Conservation (phyloP, 2,113 vertebrate species). For the Nycticorax nycticorax region DNA sequence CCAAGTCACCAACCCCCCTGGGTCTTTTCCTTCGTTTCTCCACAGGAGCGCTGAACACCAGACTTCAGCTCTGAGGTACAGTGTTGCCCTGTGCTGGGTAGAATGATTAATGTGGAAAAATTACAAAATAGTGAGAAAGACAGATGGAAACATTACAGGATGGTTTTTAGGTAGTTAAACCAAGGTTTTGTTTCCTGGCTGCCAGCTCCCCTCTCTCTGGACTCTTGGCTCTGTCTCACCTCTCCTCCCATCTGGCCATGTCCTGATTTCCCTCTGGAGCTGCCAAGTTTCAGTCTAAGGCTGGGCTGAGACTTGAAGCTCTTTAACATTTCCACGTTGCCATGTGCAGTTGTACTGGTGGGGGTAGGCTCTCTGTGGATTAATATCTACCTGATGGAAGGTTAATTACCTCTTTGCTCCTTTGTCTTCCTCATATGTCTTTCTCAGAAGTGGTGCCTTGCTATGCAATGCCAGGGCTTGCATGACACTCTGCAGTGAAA, state of each 20-base stretch:
- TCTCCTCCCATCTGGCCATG: not conserved
- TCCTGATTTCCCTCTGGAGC: not conserved
- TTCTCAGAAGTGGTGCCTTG: not conserved
- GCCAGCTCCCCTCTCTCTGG: not conserved
- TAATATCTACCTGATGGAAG: not conserved
- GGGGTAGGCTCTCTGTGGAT: not conserved
- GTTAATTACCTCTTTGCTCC: not conserved
- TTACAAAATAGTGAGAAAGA: not conserved
- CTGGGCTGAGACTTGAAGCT: not conserved
- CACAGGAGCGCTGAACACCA: not conserved
- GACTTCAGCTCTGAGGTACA: not conserved
- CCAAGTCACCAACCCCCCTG: not conserved
- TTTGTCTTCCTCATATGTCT: not conserved
- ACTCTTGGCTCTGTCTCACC: not conserved
- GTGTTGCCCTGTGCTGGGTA: not conserved
- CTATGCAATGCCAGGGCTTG: not conserved
- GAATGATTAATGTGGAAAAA: not conserved
- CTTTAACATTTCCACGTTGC: not conserved
- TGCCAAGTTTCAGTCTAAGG: not conserved
- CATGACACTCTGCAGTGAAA: not conserved
- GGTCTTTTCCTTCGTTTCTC: not conserved
- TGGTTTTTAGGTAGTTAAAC: slow-evolving; percentile 4
- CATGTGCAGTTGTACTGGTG: not conserved
- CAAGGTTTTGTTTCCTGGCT: not conserved
- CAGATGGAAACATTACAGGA: not conserved